phyloP scores from a whole-genome alignment of 37 sponge, comb jelly and placozoan species.

The Tethya wilhelma region DNA sequence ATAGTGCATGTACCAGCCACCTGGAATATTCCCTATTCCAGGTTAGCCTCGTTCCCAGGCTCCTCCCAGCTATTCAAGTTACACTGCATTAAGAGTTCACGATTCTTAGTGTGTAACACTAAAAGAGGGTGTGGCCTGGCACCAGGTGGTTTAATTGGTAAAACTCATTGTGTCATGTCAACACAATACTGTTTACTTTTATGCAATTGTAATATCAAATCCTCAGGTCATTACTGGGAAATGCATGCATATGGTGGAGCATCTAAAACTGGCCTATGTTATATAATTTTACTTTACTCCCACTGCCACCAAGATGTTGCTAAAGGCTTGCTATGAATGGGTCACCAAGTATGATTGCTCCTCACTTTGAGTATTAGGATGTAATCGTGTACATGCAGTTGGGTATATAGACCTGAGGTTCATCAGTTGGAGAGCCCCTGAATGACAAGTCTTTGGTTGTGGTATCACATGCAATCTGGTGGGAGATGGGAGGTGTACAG shows the following conservation, averaged over 20 bases:
- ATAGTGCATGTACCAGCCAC: too few species aligned
- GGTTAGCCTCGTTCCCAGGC: too few species aligned
- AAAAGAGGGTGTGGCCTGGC: neutral
- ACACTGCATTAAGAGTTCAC: too few species aligned
- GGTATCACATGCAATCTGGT: conserved; percentile 89
- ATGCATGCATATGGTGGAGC: conserved; percentile 82
- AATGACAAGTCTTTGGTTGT: conserved; percentile 93
- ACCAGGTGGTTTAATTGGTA: too few species aligned
- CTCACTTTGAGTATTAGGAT: conserved; percentile 83
- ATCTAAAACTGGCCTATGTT: conserved; percentile 80
- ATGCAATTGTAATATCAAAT: too few species aligned
- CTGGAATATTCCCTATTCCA: conserved; percentile 92
- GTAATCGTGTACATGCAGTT: conserved; percentile 49
- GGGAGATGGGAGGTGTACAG: conserved; percentile 83
- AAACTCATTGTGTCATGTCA: too few species aligned
- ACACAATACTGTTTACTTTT: too few species aligned
- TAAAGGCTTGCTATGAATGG: conserved; percentile 79
- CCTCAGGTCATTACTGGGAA: conserved; percentile 98
- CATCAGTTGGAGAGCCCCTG: conserved; percentile 91
- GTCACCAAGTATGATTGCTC: conserved; percentile 89
- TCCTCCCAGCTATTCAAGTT: too few species aligned
- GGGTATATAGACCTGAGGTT: neutral
- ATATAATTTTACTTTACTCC: conserved; percentile 96
- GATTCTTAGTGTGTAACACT: too few species aligned
- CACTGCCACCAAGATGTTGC: conserved; percentile 89